Evolutionary conservation across 2,113 vertebrate genomes (phyloP), one percentile per base, ranked within the genome.

Genomic region (Ictalurus furcatus): DNA sequence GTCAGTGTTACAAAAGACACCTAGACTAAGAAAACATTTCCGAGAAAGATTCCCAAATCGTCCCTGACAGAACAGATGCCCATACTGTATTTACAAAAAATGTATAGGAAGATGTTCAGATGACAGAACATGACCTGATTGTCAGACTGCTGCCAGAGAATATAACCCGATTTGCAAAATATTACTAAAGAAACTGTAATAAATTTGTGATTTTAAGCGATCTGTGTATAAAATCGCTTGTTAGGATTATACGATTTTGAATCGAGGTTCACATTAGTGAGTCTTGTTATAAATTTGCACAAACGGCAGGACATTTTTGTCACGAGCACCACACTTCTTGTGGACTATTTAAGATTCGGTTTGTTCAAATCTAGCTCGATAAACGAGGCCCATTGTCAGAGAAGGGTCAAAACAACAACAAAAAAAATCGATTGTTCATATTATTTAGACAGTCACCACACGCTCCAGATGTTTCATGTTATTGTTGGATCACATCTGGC

Each of bases 391-490:
- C 14, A 40, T 40, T 65, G 23, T 40, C 82, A 65, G 37, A 21
- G 25, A 59, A 37, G 28, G 58, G 48, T 17, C 21, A 83, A 12
- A 56, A 61, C 54, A 34, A 54, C 25, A 6, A 21, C 17, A 61
- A 34, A 40, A 67, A 16, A 44, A 61, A 59, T 25, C 1, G 0
- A 84, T 19, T 25, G 61, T 67, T 4, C 83, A 84, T 48, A 48
- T n/a, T 85, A 25, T 56, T 69, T 56, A 85, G 8, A 56, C 19
- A 56, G 83, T 37, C 81, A 83, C 56, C 21, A 67, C 34, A 61
- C 21, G 44, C 17, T 65, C 21, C 83, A 84, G 83, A 84, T 84
- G 83, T 84, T 67, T 48, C 25, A 84, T n/a, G 37, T 67, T 84
- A 7, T 48, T 25, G 1, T 48, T 84, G 61, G 59, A 84, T 65